Percentiles rank a stretch among this genome's conserved stretches.
These are phyloP conservation scores for Argya squamiceps DNA, from an alignment of 2,797 vertebrate species.

Conservation along the genomic window DNA sequence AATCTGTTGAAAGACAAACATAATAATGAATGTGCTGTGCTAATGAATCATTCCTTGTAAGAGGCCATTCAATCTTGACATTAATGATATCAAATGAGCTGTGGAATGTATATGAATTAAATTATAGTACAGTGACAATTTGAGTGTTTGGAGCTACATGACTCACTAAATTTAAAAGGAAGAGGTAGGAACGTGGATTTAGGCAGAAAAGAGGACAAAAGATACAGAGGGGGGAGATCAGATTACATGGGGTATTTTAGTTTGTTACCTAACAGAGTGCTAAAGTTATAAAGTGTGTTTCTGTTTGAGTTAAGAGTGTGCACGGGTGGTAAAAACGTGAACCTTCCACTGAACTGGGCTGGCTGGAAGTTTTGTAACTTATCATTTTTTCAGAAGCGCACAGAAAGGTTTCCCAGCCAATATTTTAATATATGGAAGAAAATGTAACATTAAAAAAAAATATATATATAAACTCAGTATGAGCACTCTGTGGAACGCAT, in stretches of 20 bases:
- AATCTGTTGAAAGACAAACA: conserved; percentile 8
- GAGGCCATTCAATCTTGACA: background rate
- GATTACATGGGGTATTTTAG: background rate
- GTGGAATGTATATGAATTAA: conserved; percentile 34
- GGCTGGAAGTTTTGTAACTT: background rate
- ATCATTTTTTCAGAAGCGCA: background rate
- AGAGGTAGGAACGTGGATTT: background rate
- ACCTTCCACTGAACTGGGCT: background rate
- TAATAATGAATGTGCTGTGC: background rate
- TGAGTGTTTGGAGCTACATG: background rate
- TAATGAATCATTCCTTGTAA: conserved; percentile 42
- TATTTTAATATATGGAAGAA: background rate
- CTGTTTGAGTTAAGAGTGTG: background rate
- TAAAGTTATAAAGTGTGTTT: background rate
- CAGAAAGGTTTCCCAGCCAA: background rate
- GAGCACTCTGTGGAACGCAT: background rate
- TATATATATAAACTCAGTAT: background rate
- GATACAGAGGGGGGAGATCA: background rate
- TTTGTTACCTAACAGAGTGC: background rate
- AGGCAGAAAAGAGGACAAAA: background rate
- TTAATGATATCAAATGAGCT: conserved; percentile 40
- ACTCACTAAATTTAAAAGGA: background rate
- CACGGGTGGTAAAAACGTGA: background rate
- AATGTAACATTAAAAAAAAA: background rate
- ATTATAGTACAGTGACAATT: background rate